phyloP scores from a whole-genome alignment of 2,888 invertebrate genomes.

The Chrysolina haemoptera region DNA sequence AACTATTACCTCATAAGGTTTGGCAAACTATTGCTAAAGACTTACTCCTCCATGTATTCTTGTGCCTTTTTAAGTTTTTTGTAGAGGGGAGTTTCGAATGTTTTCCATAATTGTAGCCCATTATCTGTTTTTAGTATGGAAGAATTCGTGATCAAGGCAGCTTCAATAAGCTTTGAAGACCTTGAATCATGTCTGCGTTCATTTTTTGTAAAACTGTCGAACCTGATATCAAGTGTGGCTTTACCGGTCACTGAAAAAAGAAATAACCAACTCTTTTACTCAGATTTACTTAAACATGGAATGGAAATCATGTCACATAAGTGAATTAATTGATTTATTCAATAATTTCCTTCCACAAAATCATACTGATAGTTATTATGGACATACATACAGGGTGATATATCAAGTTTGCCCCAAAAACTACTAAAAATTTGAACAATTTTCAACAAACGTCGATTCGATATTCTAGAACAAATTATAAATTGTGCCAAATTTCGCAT shows the following conservation, averaged over 20 bases:
- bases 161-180: conserved; percentile 79
- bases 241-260: conserved; percentile 78
- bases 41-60: conserved; percentile 79
- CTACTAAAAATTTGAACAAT: too few species aligned
- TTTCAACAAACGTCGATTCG: too few species aligned
- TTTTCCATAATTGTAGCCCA: conserved; percentile 80
- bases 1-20: background rate
- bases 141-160: conserved; percentile 83
- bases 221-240: conserved; percentile 79
- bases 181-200: conserved; percentile 76
- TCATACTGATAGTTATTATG: too few species aligned
- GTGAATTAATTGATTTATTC: too few species aligned
- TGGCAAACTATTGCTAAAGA: conserved; percentile 19
- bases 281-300: too few species aligned
- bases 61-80: conserved; percentile 79
- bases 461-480: too few species aligned
- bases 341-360: too few species aligned
- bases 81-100: conserved; percentile 82
- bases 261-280: background rate
- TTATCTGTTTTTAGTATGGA: conserved; percentile 80
- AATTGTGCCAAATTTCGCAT: too few species aligned
- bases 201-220: conserved; percentile 77
- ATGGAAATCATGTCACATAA: too few species aligned
- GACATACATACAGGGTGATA: too few species aligned
- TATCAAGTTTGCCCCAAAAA: too few species aligned